A percentile compares a stretch with the other conserved stretches of the same genome.
Evolutionary conservation across 2,888 invertebrate genomes (phyloP).

Genomic region (Branchipolynoe longqiensis): DNA sequence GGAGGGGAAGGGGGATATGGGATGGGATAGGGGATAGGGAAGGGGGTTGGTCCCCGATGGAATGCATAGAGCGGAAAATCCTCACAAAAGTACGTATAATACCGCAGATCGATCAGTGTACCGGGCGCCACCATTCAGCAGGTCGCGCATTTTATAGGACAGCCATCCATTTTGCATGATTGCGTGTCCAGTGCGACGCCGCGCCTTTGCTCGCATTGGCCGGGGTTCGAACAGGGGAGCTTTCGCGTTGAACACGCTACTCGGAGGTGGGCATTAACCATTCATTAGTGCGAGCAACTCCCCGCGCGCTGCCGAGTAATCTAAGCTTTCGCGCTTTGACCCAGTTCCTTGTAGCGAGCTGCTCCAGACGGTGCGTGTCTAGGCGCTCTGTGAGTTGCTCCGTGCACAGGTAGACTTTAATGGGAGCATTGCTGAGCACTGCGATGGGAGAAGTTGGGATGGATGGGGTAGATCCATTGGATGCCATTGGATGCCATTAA

Average conservation of each 20-base stretch:
- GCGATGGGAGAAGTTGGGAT: too few relatives aligned
- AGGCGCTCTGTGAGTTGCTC: too few relatives aligned
- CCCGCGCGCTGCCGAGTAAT: neutral
- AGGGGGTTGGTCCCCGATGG: too few relatives aligned
- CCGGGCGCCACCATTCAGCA: neutral
- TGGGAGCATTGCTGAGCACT: too few relatives aligned
- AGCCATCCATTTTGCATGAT: constrained; percentile 33
- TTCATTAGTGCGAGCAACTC: neutral
- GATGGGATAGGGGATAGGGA: neutral
- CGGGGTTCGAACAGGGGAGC: too few relatives aligned
- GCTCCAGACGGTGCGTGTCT: neutral
- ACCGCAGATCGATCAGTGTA: neutral
- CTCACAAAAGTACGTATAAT: neutral
- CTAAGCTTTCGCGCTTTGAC: constrained; percentile 32
- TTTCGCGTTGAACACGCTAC: constrained; percentile 1
- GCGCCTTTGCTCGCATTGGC: neutral
- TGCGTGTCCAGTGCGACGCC: constrained; percentile 2
- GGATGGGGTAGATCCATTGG: too few relatives aligned
- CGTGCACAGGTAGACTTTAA: too few relatives aligned
- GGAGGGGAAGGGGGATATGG: neutral
- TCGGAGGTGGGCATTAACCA: constrained; percentile 36
- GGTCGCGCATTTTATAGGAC: neutral
- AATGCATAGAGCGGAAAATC: neutral
- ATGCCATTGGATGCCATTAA: too few relatives aligned
- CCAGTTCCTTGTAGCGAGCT: neutral